phyloP scores from a whole-genome alignment of 1,140 invertebrate genomes.

The Arion vulgaris region DNA sequence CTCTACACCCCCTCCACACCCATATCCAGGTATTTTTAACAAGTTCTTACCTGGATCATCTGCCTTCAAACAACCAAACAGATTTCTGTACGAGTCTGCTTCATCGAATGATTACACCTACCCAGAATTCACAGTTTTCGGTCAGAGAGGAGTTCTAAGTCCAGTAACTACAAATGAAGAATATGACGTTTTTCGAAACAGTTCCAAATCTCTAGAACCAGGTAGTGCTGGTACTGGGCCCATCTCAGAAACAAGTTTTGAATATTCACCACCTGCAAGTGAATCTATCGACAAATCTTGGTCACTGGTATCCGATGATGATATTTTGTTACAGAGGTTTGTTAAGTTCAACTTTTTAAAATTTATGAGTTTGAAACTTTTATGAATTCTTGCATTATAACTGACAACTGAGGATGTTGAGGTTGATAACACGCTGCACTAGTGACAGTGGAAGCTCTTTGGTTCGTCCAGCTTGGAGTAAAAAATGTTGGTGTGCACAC shows the following conservation, averaged over 20 bases:
- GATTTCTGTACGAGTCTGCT: conserved; percentile 1
- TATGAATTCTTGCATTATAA: no score
- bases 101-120: conserved; percentile 21
- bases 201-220: conserved; percentile 7
- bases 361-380: no score
- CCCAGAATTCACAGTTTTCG: conserved; percentile 34
- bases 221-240: no score
- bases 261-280: background rate
- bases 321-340: conserved; percentile 54
- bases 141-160: conserved; percentile 1
- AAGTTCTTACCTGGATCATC: conserved; percentile 39
- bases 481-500: no score
- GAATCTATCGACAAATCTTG: background rate
- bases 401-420: no score
- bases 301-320: conserved; percentile 52
- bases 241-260: background rate
- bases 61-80: conserved; percentile 18
- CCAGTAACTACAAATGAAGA: background rate
- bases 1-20: conserved; percentile 66
- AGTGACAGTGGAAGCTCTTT: no score
- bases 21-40: conserved; percentile 62
- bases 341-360: background rate
- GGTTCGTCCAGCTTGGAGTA: no score
- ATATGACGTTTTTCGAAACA: background rate
- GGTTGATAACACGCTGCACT: no score